Conservation (phyloP, 2,113 vertebrate genomes). For the Loxodonta africana region DNA sequence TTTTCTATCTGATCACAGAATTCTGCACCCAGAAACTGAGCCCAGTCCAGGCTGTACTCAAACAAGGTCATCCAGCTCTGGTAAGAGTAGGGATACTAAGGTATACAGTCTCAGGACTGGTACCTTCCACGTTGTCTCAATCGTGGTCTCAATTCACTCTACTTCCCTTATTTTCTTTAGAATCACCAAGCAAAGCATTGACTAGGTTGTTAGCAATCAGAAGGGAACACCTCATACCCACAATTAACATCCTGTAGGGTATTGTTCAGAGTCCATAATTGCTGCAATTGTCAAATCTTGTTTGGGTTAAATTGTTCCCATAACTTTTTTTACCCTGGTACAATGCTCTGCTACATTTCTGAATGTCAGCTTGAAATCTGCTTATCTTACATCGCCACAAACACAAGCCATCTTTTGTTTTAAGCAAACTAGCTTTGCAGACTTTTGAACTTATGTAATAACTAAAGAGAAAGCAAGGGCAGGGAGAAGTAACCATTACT, state of each 20-base stretch:
- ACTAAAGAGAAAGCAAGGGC: neutral
- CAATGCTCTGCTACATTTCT: neutral
- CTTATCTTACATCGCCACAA: rapidly evolving
- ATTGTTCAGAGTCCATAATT: neutral
- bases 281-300: neutral
- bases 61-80: neutral
- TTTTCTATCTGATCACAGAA: neutral
- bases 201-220: too few species aligned
- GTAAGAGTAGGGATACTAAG: neutral
- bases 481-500: neutral
- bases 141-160: neutral
- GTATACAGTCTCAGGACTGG: neutral
- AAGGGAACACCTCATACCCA: neutral
- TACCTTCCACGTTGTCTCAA: neutral
- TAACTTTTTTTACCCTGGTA: neutral
- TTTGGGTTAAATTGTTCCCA: neutral
- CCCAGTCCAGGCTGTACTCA: neutral
- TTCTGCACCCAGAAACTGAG: neutral
- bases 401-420: neutral
- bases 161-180: too few species aligned
- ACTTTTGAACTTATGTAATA: neutral
- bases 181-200: neutral
- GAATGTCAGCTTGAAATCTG: neutral
- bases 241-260: neutral
- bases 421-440: neutral